Evolutionary conservation across 2,888 invertebrate genomes (phyloP).

Genomic region (Tetramorium bicarinatum): DNA sequence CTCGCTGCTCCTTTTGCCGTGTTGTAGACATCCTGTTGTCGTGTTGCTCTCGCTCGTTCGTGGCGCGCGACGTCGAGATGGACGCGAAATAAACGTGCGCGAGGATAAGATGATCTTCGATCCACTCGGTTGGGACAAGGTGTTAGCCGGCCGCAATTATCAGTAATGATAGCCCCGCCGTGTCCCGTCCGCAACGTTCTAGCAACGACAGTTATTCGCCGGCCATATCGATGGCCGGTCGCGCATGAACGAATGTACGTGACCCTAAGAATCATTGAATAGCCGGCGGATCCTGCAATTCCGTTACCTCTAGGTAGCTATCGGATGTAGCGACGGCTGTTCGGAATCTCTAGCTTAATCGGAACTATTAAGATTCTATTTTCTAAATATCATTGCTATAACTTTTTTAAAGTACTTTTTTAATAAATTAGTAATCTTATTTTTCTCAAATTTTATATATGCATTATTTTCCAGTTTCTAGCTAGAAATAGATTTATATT

Average conservation of each 20-base stretch:
- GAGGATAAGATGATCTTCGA: conserved; percentile 50
- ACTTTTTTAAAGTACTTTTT: background rate
- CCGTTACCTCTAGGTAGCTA: conserved; percentile 60
- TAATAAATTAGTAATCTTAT: background rate
- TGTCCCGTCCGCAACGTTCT: conserved; percentile 19
- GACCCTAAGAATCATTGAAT: conserved; percentile 66
- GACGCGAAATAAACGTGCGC: conserved; percentile 20
- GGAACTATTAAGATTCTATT: background rate
- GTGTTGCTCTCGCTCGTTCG: conserved; percentile 63
- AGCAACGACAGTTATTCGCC: conserved; percentile 65
- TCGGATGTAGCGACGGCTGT: background rate
- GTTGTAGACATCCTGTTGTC: conserved; percentile 70
- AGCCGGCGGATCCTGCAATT: conserved; percentile 55
- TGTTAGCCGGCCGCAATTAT: conserved; percentile 72
- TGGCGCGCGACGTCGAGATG: conserved; percentile 45
- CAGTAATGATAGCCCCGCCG: conserved; percentile 68
- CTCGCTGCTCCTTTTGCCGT: conserved; percentile 55
- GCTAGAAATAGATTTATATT: background rate
- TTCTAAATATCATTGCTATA: background rate
- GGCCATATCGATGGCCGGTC: conserved; percentile 61
- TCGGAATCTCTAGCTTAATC: background rate
- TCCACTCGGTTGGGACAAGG: conserved; percentile 61
- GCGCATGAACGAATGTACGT: conserved; percentile 70
- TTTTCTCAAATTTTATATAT: background rate
- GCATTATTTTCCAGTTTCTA: background rate